Base-by-base conservation (phyloP, 2,888 invertebrate species). In the Hypomecis atomaria region DNA sequence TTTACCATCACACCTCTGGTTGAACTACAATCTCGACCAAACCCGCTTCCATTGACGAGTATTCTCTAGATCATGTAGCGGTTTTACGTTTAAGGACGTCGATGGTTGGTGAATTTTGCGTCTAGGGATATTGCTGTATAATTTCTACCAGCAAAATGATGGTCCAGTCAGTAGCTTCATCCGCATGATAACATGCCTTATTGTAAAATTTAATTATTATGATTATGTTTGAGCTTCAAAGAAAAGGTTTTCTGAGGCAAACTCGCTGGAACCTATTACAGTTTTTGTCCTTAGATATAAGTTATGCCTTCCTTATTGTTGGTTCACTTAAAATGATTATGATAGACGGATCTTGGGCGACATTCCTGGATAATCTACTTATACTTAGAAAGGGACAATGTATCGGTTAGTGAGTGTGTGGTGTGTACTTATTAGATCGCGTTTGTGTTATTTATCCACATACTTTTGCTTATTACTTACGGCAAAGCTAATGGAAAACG, bases 151-250 rank as follows among this genome's bases (percentile, higher is more conserved):
- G 59, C 54, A 67, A 61, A 52, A 57, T 67, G 65, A 69, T 48
- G 57, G 57, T 42, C 49, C 62, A 76, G 85, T 83, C 85, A 83
- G 86, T 84, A 84, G 86, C 83, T 82, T 70, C 81, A 79, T 80
- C 81, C 80, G 74, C 73, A 76, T 86, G 89, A 88, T 89, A 89
- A 86, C 80, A 64, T 72, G 71, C 71, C 79, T 82, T 77, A 83
- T 85, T 83, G 84, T 83, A 56, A 59, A 63, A 84, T 84, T 88
- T 89, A 89, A 89, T 90, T 88, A 90, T 89, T 86, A 88, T 85
- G 84, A 86, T 89, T 85, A 88, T 82, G 82, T 69, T 72, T 73
- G 69, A 71, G 69, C 79, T 87, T 86, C 86, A 85, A 81, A 82
- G 85, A 87, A 88, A 73, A 77, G 74, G 75, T 78, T 78, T 71